Percentiles rank a stretch among this genome's conserved stretches.
Evolutionary conservation across 1,140 invertebrate genomes (phyloP).

Genomic region (Zaprionus kolodkinae): DNA sequence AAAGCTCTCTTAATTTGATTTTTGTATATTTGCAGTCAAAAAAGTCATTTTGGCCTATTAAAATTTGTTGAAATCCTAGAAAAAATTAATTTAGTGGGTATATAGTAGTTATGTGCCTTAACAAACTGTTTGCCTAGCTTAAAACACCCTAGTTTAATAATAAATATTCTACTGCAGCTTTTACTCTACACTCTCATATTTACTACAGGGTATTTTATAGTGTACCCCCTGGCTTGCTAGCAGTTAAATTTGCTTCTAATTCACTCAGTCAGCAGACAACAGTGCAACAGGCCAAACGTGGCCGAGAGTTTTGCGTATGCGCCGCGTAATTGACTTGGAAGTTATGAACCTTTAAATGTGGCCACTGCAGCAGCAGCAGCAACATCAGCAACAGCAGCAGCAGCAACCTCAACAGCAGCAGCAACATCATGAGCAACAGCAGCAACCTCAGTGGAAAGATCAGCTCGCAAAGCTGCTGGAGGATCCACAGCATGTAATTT

Average conservation of each 20-base stretch:
- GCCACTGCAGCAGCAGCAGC: constrained; percentile 48
- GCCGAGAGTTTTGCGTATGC: constrained; percentile 48
- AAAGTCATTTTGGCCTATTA: too few relatives aligned
- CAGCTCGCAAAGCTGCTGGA: constrained; percentile 16
- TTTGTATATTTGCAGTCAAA: too few relatives aligned
- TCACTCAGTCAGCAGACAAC: constrained; percentile 48
- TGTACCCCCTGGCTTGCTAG: neutral
- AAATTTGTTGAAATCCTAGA: too few relatives aligned
- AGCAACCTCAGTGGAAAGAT: neutral
- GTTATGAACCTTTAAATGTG: constrained; percentile 82
- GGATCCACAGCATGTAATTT: constrained; percentile 68
- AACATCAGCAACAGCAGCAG: constrained; percentile 12
- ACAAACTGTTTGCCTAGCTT: neutral
- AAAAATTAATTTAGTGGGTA: neutral
- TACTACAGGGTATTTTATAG: constrained; percentile 8
- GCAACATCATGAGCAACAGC: neutral
- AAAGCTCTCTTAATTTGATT: too few relatives aligned
- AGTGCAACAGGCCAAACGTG: constrained; percentile 34
- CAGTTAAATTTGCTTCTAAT: constrained; percentile 57
- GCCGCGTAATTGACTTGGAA: constrained; percentile 81
- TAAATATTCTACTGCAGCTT: neutral
- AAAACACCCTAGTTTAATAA: neutral
- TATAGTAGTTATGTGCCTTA: neutral
- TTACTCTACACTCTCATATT: neutral
- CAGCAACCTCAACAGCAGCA: neutral